Evolutionary conservation across 2,888 invertebrate genomes (phyloP).

Genomic region (Heliconius charithonia): DNA sequence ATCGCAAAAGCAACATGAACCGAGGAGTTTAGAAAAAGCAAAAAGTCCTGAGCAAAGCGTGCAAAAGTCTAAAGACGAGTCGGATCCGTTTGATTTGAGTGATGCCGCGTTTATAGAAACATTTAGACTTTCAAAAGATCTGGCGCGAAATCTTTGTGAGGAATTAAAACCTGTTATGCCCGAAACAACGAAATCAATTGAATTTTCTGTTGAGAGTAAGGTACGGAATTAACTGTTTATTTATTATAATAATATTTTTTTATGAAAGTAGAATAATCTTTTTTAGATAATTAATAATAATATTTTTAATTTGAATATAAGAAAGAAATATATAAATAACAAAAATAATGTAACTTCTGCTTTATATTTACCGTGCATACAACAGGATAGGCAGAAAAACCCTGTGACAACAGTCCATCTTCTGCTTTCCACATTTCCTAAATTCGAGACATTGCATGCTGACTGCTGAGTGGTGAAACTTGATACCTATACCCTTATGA

Average conservation of each 20-base stretch:
- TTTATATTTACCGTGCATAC: too few relatives aligned
- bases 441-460: too few relatives aligned
- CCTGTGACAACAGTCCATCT: too few relatives aligned
- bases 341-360: too few relatives aligned
- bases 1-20: constrained; percentile 57
- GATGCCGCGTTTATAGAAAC: constrained; percentile 71
- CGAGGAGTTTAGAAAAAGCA: constrained; percentile 66
- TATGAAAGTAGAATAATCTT: not conserved
- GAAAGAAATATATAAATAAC: too few relatives aligned
- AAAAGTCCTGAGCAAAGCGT: constrained; percentile 71
- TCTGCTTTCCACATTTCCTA: too few relatives aligned
- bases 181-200: constrained; percentile 72
- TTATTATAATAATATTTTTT: not conserved
- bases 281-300: too few relatives aligned
- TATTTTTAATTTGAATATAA: too few relatives aligned
- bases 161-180: constrained; percentile 76
- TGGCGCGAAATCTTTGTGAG: constrained; percentile 69
- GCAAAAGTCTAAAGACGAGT: constrained; percentile 62
- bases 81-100: constrained; percentile 72
- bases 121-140: constrained; percentile 71
- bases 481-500: too few relatives aligned
- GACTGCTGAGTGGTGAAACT: too few relatives aligned
- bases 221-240: constrained; percentile 50
- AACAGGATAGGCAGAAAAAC: too few relatives aligned
- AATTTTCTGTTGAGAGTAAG: constrained; percentile 76